Base-by-base conservation (phyloP, 2,888 invertebrate species). In the Caenorhabditis sulstoni region DNA sequence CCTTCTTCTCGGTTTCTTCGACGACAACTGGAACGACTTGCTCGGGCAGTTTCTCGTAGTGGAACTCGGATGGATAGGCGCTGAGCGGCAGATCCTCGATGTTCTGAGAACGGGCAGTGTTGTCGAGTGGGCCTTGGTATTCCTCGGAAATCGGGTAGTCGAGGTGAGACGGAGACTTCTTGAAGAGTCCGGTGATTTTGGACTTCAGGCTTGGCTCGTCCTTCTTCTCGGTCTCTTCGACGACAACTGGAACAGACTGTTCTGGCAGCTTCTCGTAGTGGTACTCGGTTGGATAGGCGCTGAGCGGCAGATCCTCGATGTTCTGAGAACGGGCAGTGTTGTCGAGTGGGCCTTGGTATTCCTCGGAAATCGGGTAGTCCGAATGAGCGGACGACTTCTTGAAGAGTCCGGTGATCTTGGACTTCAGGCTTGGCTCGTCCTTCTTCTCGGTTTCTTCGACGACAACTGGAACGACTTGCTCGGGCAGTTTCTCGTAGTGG, bases 101-200 rank as follows among this genome's bases (percentile, higher is more conserved):
- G 18, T 85, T 85, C 12, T 39, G 12, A n/a, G 58, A 22, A 50
- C 70, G 41, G n/a, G 49, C 65, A 44, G 81, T 84, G 29, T 67
- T 64, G 18, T 81, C 81, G 12, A 71, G 20, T 50, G 84, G 84
- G 47, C 84, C 84, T 12, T 68, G 73, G 64, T 77, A 84, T 50
- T 39, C 20, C n/a, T 82, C 84, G 47, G 68, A 70, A 29, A 50
- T 70, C 20, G 83, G 83, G 52, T 83, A 83, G 66, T 83, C 83
- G 22, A 57, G 65, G 44, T 81, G 83, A 29, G 81, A 65, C 11
- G 78, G 59, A 12, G 81, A 67, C 53, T 76, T 79, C 65, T 82
- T 83, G 79, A 83, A 83, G 20, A 83, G 44, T 44, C 82, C 81
- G 16, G 81, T 64, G 41, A 81, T 59, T 64, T 82, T 79, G 23